Conservation (phyloP, 1,140 invertebrate genomes). For the Bombus terrestris region DNA sequence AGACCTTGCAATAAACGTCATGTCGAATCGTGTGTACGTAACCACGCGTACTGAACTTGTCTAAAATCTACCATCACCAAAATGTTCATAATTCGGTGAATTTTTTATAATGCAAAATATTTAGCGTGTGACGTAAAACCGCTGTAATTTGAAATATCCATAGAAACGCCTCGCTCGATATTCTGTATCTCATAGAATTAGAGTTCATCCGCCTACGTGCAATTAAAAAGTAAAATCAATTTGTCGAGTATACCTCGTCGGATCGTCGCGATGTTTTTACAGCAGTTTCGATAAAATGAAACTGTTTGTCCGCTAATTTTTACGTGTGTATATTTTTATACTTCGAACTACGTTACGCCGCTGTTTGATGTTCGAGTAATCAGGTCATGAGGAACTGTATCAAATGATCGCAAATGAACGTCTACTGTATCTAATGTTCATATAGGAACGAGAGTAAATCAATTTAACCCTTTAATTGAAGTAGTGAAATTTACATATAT, state of each 20-base stretch:
- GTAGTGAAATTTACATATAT: neutral
- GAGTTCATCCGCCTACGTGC: no score
- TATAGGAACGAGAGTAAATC: neutral
- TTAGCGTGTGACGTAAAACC: no score
- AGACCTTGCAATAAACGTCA: neutral
- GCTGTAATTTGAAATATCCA: no score
- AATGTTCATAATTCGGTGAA: neutral
- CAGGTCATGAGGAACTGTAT: constrained; percentile 10
- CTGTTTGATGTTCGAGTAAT: neutral
- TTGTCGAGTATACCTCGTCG: no score
- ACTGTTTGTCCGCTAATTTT: neutral
- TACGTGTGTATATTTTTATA: neutral
- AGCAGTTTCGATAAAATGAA: neutral
- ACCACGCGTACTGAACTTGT: neutral
- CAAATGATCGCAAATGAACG: constrained; percentile 1
- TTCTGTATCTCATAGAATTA: no score
- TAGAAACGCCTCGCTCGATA: no score
- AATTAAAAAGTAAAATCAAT: no score
- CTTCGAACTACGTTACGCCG: neutral
- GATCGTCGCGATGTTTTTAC: no score
- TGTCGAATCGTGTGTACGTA: neutral
- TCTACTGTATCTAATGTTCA: neutral
- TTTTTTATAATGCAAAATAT: neutral
- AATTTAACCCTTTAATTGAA: neutral
- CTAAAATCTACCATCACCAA: neutral